Percentiles rank a stretch among this genome's conserved stretches.
Evolutionary conservation across 2,113 vertebrate genomes (phyloP).

Genomic region (Sphaerodactylus townsendi): DNA sequence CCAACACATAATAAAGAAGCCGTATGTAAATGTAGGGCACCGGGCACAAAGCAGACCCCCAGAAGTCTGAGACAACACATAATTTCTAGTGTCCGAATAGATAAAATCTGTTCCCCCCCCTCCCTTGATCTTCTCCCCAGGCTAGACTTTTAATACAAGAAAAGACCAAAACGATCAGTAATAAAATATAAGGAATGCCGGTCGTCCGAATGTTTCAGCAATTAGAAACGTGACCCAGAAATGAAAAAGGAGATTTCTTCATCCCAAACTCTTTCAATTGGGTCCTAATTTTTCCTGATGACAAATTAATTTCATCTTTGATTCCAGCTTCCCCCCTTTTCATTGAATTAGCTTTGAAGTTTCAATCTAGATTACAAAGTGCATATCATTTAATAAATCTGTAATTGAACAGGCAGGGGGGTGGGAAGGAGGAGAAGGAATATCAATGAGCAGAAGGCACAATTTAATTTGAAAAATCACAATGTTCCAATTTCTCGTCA

Average conservation of each 20-base stretch:
- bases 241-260: background rate
- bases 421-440: background rate
- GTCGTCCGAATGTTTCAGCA: background rate
- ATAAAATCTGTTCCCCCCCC: too few species aligned
- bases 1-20: too few species aligned
- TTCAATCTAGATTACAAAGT: slow-evolving; percentile 24
- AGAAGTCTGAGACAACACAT: too few species aligned
- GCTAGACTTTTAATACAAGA: background rate
- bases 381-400: slow-evolving; percentile 8
- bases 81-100: too few species aligned
- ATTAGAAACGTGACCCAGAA: background rate
- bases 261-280: slow-evolving; percentile 15
- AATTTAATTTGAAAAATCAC: slow-evolving; percentile 12
- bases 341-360: slow-evolving; percentile 35
- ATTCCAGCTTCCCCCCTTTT: slow-evolving; percentile 9
- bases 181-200: background rate
- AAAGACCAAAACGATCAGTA: background rate
- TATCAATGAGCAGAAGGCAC: background rate
- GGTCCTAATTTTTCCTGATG: slow-evolving; percentile 5
- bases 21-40: too few species aligned
- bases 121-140: too few species aligned
- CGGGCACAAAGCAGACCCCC: too few species aligned
- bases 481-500: background rate
- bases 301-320: slow-evolving; percentile 28
- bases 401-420: background rate